A percentile compares a stretch with the other conserved stretches of the same genome.
Conservation (phyloP, 1,140 invertebrate species). For the Zaprionus camerounensis region DNA sequence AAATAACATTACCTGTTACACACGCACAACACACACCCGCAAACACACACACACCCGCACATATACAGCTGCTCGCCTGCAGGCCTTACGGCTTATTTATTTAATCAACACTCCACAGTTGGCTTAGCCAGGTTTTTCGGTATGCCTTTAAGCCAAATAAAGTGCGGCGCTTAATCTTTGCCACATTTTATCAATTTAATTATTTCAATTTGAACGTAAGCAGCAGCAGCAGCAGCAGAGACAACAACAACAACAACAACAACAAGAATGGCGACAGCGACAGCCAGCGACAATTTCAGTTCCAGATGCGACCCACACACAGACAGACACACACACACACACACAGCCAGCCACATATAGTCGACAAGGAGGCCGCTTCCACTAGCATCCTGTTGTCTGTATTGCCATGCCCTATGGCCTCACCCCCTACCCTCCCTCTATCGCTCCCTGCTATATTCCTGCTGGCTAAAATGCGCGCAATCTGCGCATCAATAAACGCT, state of each 20-base stretch:
- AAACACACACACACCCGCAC: conserved; percentile 1
- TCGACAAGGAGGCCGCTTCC: conserved; percentile 36
- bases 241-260: conserved; percentile 31
- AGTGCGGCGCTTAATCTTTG: conserved; percentile 82
- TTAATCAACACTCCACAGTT: conserved; percentile 83
- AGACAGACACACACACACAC: conserved; percentile 28
- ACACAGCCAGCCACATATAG: conserved; percentile 27
- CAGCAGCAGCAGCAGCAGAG: conserved; percentile 56
- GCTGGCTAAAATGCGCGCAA: conserved; percentile 82
- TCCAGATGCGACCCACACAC: conserved; percentile 50
- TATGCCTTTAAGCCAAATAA: conserved; percentile 81
- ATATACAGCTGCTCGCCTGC: conserved; percentile 43
- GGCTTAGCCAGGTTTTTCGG: conserved; percentile 62
- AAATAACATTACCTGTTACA: conserved; percentile 81
- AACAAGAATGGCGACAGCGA: conserved; percentile 47
- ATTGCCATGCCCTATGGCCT: conserved; percentile 24
- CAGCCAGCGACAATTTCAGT: conserved; percentile 68
- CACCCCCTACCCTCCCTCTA: not conserved
- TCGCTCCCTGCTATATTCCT: conserved; percentile 50
- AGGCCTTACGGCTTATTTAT: conserved; percentile 76
- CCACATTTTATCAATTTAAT: conserved; percentile 83
- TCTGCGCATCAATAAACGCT: conserved; percentile 83
- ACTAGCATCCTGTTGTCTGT: conserved; percentile 48
- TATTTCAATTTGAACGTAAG: conserved; percentile 83
- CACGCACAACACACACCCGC: conserved; percentile 25